Evolutionary conservation across 2,888 invertebrate species (phyloP).

Genomic region (Coecobrya sp.): DNA sequence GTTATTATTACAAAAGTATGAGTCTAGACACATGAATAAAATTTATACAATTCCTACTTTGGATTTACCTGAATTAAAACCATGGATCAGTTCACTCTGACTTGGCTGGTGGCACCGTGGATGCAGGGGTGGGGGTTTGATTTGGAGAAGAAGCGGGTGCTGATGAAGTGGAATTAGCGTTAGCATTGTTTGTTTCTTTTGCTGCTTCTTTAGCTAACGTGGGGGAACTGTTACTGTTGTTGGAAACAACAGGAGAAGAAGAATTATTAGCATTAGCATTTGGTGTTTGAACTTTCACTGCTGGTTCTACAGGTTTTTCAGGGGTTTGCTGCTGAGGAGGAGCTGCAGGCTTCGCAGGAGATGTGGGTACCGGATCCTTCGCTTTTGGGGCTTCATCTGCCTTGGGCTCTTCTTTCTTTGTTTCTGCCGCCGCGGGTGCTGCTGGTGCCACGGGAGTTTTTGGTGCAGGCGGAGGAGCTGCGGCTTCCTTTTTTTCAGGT

Average conservation of each 20-base stretch:
- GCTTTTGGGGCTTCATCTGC: slow-evolving; percentile 63
- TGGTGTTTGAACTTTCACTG: slow-evolving; percentile 80
- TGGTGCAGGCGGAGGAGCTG: slow-evolving; percentile 75
- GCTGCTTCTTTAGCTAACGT: slow-evolving; percentile 70
- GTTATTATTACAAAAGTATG: slow-evolving; percentile 62
- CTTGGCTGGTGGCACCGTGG: slow-evolving; percentile 78
- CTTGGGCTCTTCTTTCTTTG: slow-evolving; percentile 81
- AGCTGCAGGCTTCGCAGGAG: slow-evolving; percentile 74
- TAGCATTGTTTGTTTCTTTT: slow-evolving; percentile 65
- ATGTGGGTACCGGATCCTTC: slow-evolving; percentile 64
- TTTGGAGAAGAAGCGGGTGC: slow-evolving; percentile 61
- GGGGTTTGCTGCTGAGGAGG: slow-evolving; percentile 46
- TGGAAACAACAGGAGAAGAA: slow-evolving; percentile 54
- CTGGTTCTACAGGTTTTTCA: slow-evolving; percentile 71
- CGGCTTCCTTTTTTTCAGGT: slow-evolving; percentile 79
- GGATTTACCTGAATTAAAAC: slow-evolving; percentile 79
- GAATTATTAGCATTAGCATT: slow-evolving; percentile 71
- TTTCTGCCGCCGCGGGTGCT: slow-evolving; percentile 66
- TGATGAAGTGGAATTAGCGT: slow-evolving; percentile 72
- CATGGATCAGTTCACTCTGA: slow-evolving; percentile 77
- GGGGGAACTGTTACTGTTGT: slow-evolving; percentile 76
- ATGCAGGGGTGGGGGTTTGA: slow-evolving; percentile 64
- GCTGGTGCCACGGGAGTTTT: slow-evolving; percentile 63
- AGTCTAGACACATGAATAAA: slow-evolving; percentile 73
- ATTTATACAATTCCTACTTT: slow-evolving; percentile 75